phyloP scores from a whole-genome alignment of 2,113 vertebrate species.

The Pteropus alecto region DNA sequence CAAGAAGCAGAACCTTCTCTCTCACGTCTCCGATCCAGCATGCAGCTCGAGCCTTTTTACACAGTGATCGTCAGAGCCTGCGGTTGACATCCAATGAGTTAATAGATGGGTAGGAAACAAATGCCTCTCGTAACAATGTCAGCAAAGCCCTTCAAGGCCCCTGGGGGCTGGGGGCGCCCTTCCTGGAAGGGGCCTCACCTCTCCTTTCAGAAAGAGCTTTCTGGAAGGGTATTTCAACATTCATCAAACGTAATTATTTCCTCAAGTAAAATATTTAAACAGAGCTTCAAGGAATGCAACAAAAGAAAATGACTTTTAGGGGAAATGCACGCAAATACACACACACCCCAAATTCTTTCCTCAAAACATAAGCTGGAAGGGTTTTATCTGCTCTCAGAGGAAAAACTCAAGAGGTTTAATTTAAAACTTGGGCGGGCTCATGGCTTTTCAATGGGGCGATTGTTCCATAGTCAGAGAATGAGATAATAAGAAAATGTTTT shows the following conservation, averaged over 20 bases:
- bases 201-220: background rate
- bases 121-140: background rate
- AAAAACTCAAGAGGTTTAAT: constrained; percentile 39
- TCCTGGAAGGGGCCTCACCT: background rate
- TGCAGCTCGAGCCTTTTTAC: background rate
- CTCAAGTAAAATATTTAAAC: constrained; percentile 51
- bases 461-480: constrained; percentile 35
- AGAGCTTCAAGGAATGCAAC: constrained; percentile 35
- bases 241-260: background rate
- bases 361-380: constrained; percentile 45
- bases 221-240: background rate
- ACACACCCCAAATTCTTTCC: background rate
- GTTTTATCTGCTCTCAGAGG: background rate
- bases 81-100: background rate
- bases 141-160: background rate
- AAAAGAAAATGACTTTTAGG: constrained; percentile 46
- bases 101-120: background rate
- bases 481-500: constrained; percentile 36
- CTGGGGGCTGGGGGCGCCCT: background rate
- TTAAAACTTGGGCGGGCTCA: constrained; percentile 34
- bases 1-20: background rate
- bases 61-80: background rate
- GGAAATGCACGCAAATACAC: background rate
- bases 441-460: constrained; percentile 25
- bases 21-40: accelerated